Base-by-base conservation (phyloP, 2,113 vertebrate species). In the Morphnarchus princeps region DNA sequence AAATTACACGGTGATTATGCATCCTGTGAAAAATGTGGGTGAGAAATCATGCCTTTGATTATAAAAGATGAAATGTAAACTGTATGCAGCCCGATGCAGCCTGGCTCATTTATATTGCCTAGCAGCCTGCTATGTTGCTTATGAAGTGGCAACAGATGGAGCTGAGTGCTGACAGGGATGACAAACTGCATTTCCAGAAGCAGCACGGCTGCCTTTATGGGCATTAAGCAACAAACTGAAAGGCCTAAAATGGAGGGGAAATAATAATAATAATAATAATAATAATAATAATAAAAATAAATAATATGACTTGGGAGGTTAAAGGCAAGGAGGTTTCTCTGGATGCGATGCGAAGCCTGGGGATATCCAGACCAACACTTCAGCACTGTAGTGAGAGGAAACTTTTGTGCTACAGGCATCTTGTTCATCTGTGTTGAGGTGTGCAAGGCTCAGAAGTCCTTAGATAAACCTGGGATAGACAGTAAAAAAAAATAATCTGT, bases 151-250 rank as follows among this genome's bases (percentile, higher is more conserved):
- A 83, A 80, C 78, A 28, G 1, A 29, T 5, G 73, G 82, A 92
- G 71, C 45, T 28, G 79, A 71, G 1, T 2, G 42, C 3, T 82
- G 73, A 55, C 81, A 78, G 89, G 61, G 63, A 52, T 61, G 72
- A 89, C 47, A 96, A 95, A 91, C 49, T 25, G 7, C 32, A 50
- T 57, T 84, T 95, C 87, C 89, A 94, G 93, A 69, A 92, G 84
- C 78, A 62, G 19, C 69, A 50, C 6, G 5, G 42, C 55, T 88
- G 70, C 77, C 42, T 80, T 70, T 59, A 18, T 62, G 67, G 74
- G 82, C 71, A 89, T 62, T 70, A 50, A 90, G 50, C 82, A 88
- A 59, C 69, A 36, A 31, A 29, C 8, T 84, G 91, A 71, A 69
- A 79, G 69, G 63, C 31, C 50, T 47, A 40, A 29, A 77, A 72